Percentiles rank a stretch among this genome's conserved stretches.
Conservation (phyloP, 2,888 invertebrate species). For the Mimas tiliae region DNA sequence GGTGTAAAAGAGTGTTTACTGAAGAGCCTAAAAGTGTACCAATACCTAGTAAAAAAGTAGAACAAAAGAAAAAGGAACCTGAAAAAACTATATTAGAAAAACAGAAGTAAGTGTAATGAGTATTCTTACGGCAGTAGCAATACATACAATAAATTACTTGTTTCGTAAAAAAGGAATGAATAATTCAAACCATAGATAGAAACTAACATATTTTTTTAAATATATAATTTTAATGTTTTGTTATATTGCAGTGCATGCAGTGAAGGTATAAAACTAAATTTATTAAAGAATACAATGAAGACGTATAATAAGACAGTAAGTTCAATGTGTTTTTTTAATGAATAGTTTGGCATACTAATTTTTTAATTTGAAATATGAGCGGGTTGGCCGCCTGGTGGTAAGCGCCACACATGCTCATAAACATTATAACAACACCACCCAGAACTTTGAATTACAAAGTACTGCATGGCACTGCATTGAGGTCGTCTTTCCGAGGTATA, state of each 20-base stretch:
- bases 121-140: slow-evolving; percentile 22
- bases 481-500: too few species aligned
- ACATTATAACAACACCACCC: too few species aligned
- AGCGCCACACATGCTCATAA: too few species aligned
- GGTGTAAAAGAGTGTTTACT: slow-evolving; percentile 88
- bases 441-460: too few species aligned
- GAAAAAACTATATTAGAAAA: slow-evolving; percentile 70
- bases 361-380: too few species aligned
- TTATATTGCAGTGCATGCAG: slow-evolving; percentile 55
- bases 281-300: slow-evolving; percentile 69
- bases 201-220: not conserved
- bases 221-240: not conserved
- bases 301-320: slow-evolving; percentile 65
- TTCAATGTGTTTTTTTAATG: slow-evolving; percentile 32
- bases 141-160: not conserved
- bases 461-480: too few species aligned
- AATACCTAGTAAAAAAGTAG: slow-evolving; percentile 74
- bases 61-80: slow-evolving; percentile 79
- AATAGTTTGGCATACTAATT: too few species aligned
- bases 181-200: too few species aligned
- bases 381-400: too few species aligned
- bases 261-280: slow-evolving; percentile 78
- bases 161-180: too few species aligned
- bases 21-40: slow-evolving; percentile 88
- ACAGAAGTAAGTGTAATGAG: slow-evolving; percentile 58